A percentile compares a stretch with the other conserved stretches of the same genome.
Conservation (phyloP, 2,888 invertebrate species). For the Hecatera dysodea region DNA sequence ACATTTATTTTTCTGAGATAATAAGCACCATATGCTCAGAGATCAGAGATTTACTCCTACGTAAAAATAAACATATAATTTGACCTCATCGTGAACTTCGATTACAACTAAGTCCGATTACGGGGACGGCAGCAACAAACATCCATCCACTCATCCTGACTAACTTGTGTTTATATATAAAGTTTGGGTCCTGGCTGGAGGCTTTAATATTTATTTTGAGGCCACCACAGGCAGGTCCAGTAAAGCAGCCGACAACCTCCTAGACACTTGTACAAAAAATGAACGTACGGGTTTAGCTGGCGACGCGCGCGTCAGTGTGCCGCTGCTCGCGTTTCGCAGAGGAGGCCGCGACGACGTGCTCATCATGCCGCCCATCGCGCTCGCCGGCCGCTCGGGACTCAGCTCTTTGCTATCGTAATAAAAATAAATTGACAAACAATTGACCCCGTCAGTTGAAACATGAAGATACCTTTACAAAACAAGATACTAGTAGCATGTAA, state of each 20-base stretch:
- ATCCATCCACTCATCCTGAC: too few species aligned
- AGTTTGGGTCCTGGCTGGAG: too few species aligned
- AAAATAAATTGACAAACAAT: not conserved
- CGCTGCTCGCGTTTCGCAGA: conserved; percentile 91
- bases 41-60: not conserved
- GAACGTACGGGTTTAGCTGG: conserved; percentile 72
- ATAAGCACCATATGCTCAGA: not conserved
- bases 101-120: too few species aligned
- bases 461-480: too few species aligned
- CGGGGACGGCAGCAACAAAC: too few species aligned
- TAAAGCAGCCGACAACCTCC: too few species aligned
- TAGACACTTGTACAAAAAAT: too few species aligned
- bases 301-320: conserved; percentile 80
- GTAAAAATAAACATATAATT: not conserved
- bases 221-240: too few species aligned
- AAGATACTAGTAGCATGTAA: too few species aligned
- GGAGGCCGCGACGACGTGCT: conserved; percentile 84
- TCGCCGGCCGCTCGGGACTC: conserved; percentile 83
- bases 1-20: not conserved
- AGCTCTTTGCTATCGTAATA: conserved; percentile 83
- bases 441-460: too few species aligned
- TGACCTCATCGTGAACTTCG: not conserved
- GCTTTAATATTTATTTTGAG: too few species aligned
- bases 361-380: conserved; percentile 74
- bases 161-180: too few species aligned